Evolutionary conservation across 2,888 invertebrate species (phyloP).

Genomic region (Conchocele bisecta): DNA sequence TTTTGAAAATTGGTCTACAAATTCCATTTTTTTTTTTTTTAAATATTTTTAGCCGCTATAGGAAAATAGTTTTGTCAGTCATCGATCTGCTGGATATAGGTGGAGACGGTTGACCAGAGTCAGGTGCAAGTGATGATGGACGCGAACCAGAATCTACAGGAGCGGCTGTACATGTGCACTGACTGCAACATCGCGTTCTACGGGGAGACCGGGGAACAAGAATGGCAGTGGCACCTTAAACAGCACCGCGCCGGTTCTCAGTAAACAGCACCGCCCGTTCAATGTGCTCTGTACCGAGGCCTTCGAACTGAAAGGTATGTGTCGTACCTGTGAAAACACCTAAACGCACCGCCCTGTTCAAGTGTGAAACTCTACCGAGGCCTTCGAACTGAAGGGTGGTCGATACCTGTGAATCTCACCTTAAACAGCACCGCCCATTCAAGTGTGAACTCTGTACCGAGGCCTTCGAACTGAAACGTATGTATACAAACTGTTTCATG

Average conservation of each 20-base stretch:
- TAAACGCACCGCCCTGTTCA: no score
- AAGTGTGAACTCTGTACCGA: constrained; percentile 57
- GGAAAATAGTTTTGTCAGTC: no score
- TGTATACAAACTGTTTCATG: not conserved
- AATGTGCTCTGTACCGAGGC: constrained; percentile 55
- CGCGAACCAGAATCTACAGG: constrained; percentile 16
- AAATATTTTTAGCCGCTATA: no score
- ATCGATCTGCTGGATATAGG: no score
- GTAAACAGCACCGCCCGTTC: constrained; percentile 46
- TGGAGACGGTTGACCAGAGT: no score
- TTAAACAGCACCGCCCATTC: constrained; percentile 47
- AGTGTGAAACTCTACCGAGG: no score
- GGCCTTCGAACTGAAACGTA: constrained; percentile 51
- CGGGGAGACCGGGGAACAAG: constrained; percentile 53
- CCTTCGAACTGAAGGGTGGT: no score
- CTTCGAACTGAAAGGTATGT: constrained; percentile 47
- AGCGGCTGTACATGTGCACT: constrained; percentile 55
- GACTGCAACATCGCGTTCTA: constrained; percentile 59
- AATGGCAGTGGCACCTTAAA: constrained; percentile 60
- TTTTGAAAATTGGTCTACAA: no score
- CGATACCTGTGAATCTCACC: no score
- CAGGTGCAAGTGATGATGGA: constrained; percentile 3
- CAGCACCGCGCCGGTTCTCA: constrained; percentile 54
- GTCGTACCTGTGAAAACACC: not conserved
- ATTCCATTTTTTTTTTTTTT: no score